Conservation (phyloP, 1,140 invertebrate genomes). For the Papilio helenus region DNA sequence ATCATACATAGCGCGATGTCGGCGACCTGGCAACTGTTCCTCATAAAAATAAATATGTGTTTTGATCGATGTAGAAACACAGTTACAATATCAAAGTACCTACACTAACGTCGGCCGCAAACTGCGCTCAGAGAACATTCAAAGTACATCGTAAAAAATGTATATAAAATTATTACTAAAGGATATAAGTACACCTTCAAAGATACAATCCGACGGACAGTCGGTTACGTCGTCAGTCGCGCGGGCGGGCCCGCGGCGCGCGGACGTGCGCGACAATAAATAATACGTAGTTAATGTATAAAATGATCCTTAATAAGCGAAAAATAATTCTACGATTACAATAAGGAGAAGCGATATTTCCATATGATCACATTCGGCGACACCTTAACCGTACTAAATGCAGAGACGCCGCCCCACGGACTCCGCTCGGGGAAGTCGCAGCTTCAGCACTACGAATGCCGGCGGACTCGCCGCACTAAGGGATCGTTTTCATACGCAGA, state of each 20-base stretch:
- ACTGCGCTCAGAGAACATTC: neutral
- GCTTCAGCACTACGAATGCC: neutral
- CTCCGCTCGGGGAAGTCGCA: conserved; percentile 37
- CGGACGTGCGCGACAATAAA: conserved; percentile 7
- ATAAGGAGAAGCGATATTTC: conserved; percentile 70
- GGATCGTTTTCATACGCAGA: neutral
- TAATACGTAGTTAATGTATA: conserved; percentile 29
- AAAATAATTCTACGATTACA: conserved; percentile 68
- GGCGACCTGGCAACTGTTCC: neutral
- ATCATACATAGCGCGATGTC: neutral
- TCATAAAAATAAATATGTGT: conserved; percentile 59
- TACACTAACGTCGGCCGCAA: neutral
- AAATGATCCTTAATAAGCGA: conserved; percentile 46
- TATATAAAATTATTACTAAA: conserved; percentile 31
- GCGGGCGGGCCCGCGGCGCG: conserved; percentile 11
- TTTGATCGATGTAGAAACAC: neutral
- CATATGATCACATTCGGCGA: conserved; percentile 73
- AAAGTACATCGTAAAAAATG: neutral
- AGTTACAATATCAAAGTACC: neutral
- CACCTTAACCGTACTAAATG: conserved; percentile 74
- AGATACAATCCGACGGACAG: neutral
- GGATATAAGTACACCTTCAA: conserved; percentile 7
- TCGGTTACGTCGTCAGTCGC: neutral
- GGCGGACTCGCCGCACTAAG: neutral
- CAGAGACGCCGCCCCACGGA: conserved; percentile 54